These are phyloP conservation scores for Nasonia giraulti DNA, from an alignment of 1,140 invertebrate species.

Conservation along the genomic window DNA sequence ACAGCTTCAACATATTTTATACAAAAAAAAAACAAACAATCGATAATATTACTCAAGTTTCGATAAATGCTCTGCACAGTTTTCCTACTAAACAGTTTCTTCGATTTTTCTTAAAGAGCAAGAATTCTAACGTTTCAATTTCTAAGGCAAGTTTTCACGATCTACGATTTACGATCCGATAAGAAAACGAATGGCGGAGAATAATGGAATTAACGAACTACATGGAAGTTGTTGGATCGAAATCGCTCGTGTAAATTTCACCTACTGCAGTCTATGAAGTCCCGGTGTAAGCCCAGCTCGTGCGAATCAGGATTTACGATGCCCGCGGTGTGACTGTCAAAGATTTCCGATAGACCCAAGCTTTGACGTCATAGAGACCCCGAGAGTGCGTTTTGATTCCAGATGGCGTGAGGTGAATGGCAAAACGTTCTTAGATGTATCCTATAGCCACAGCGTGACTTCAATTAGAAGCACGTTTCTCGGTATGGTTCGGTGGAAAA, in stretches of 20 bases:
- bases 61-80: too few species aligned
- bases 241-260: neutral
- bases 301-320: neutral
- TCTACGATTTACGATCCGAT: constrained; percentile 9
- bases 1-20: neutral
- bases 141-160: neutral
- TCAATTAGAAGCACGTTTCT: neutral
- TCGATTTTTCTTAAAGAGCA: neutral
- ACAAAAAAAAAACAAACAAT: too few species aligned
- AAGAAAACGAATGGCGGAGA: constrained; percentile 1
- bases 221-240: neutral
- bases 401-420: constrained; percentile 16
- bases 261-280: neutral
- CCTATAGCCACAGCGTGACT: neutral
- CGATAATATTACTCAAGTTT: neutral
- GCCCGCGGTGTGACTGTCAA: neutral
- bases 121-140: neutral
- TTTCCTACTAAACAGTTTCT: too few species aligned
- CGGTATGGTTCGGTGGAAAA: neutral
- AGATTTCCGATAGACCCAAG: constrained; percentile 10
- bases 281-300: neutral
- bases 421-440: constrained; percentile 4
- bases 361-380: constrained; percentile 18
- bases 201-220: constrained; percentile 36
- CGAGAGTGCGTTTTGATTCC: neutral